Conservation (phyloP, 2,888 invertebrate species). For the Andrena haemorrhoa region DNA sequence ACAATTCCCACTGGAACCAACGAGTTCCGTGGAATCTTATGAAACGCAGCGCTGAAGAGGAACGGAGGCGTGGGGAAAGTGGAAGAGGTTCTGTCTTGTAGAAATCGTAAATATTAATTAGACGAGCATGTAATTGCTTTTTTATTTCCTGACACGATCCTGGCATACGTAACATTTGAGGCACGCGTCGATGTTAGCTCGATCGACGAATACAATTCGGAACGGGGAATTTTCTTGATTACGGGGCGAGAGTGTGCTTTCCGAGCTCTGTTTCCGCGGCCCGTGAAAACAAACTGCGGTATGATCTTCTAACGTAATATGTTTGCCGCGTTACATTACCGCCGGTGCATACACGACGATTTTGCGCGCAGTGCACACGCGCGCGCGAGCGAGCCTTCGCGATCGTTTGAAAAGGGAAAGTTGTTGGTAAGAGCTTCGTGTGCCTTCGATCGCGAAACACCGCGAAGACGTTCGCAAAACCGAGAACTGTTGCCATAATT, state of each 20-base stretch:
- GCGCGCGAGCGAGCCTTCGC: constrained; percentile 24
- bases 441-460: constrained; percentile 25
- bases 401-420: constrained; percentile 71
- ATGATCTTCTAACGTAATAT: constrained; percentile 56
- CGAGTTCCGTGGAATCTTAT: neutral
- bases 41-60: neutral
- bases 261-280: constrained; percentile 4
- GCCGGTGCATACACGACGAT: constrained; percentile 27
- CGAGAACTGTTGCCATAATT: constrained; percentile 10
- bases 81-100: neutral
- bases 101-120: neutral
- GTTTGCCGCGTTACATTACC: constrained; percentile 49
- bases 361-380: constrained; percentile 41
- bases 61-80: neutral
- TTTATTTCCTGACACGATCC: neutral
- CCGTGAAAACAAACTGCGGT: constrained; percentile 43
- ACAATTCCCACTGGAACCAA: neutral
- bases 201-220: neutral
- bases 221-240: constrained; percentile 1
- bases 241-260: constrained; percentile 1
- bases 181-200: neutral
- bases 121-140: neutral
- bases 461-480: constrained; percentile 35
- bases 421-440: constrained; percentile 50
- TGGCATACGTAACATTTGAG: neutral